Conservation (phyloP, 2,797 vertebrate species). For the Limosa lapponica region DNA sequence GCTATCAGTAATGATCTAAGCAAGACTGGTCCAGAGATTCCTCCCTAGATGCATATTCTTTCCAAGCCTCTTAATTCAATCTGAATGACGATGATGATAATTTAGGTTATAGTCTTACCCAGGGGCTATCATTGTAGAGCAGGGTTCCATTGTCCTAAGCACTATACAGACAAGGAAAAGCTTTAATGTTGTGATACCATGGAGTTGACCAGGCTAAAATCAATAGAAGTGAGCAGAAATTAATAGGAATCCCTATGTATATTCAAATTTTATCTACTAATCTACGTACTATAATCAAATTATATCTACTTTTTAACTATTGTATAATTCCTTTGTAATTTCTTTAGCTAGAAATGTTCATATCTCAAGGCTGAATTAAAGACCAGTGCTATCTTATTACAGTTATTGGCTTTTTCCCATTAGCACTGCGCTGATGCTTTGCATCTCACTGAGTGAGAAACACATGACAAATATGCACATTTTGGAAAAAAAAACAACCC, state of each 20-base stretch:
- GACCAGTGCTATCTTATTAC: background rate
- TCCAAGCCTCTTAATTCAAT: constrained; percentile 57
- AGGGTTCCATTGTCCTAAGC: background rate
- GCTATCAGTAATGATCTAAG: constrained; percentile 40
- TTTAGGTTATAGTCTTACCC: constrained; percentile 46
- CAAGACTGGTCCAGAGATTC: background rate
- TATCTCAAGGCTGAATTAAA: background rate
- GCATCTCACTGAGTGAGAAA: background rate
- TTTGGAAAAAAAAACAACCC: background rate
- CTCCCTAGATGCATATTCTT: constrained; percentile 50
- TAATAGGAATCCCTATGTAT: background rate
- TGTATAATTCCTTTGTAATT: background rate
- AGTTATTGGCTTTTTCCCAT: background rate
- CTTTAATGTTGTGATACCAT: background rate
- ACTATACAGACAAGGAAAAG: background rate
- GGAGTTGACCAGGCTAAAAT: background rate
- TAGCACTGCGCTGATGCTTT: background rate
- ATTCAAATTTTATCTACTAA: background rate
- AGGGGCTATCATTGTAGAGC: background rate
- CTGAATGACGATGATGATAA: constrained; percentile 54
- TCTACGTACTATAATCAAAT: background rate
- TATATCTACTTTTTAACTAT: background rate
- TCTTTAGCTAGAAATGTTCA: background rate
- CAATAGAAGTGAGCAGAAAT: background rate
- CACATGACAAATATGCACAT: background rate